Evolutionary conservation across 2,113 vertebrate species (phyloP), one percentile per base, ranked within the genome.

Genomic region (Gasterosteus nipponicus): DNA sequence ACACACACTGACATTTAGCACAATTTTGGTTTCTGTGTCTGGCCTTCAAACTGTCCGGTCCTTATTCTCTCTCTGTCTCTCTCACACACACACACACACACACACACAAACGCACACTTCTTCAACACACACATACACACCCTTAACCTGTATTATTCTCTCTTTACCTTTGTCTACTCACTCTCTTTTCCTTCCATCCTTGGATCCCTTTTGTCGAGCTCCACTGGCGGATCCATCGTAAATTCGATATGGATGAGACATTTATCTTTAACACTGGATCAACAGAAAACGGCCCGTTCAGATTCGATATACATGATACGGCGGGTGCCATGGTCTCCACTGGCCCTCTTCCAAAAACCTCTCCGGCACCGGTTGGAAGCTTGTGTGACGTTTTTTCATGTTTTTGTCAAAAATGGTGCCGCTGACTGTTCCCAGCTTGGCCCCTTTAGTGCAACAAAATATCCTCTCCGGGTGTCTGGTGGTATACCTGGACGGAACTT

Each of bases 1-100:
- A 86, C 74, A 80, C 78, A 65, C 75, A 11, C 39, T 91, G 86
- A 91, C 89, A 92, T 92, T 90, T 91, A 84, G 66, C 79, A 87
- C 56, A 83, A 86, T 88, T 91, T 86, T 60, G 69, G 69, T 75
- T 75, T 82, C 77, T 73, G 67, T 71, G 78, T 89, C 84, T 88
- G 75, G 85, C 80, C 84, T 75, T 85, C 70, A 89, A 60, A 83
- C 42, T 82, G 54, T 14, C 70, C 35, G 16, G 19, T 71, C 74
- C 58, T 68, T 18, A 74, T 31, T 72, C 44, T 53, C 15, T 15
- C 63, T 10, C 72, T 26, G 54, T 15, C 58, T 22, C n/a, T 35
- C 29, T 22, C 15, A 33, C 67, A 46, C 58, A 31, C 66, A 57
- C 46, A 61, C 58, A 38, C 41, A 63, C 49, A n/a, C 39, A 56